Evolutionary conservation across 2,797 vertebrate genomes (phyloP).

Genomic region (Bovichtus variegatus): DNA sequence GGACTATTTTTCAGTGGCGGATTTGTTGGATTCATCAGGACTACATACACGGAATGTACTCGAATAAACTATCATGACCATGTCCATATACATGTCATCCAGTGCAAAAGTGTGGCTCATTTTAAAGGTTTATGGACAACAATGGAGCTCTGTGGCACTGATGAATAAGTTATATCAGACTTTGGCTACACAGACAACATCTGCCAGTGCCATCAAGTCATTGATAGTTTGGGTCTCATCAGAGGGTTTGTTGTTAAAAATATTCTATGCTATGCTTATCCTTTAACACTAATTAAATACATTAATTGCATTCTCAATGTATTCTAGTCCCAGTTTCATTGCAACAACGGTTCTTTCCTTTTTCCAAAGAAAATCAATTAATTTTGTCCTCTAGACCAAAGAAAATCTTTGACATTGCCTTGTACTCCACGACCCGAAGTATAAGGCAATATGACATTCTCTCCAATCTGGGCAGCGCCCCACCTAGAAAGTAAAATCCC

Average conservation of each 20-base stretch:
- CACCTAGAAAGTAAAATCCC: constrained; percentile 10
- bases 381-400: constrained; percentile 5
- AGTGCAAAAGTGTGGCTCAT: neutral
- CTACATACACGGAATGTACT: neutral
- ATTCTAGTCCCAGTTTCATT: neutral
- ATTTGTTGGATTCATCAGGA: constrained; percentile 1
- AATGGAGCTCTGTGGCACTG: neutral
- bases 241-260: neutral
- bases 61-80: neutral
- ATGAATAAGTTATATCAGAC: neutral
- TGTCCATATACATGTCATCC: neutral
- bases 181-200: neutral
- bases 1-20: neutral
- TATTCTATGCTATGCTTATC: neutral
- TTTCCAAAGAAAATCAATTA: constrained; percentile 10
- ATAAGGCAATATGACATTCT: neutral
- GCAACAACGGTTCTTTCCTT: neutral
- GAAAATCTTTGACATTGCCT: neutral
- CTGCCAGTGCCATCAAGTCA: neutral
- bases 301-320: neutral
- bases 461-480: neutral
- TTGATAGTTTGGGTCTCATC: neutral
- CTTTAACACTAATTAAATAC: neutral
- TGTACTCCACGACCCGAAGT: neutral
- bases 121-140: neutral